phyloP scores from a whole-genome alignment of 2,797 vertebrate species.

The Hippocampus kuda region DNA sequence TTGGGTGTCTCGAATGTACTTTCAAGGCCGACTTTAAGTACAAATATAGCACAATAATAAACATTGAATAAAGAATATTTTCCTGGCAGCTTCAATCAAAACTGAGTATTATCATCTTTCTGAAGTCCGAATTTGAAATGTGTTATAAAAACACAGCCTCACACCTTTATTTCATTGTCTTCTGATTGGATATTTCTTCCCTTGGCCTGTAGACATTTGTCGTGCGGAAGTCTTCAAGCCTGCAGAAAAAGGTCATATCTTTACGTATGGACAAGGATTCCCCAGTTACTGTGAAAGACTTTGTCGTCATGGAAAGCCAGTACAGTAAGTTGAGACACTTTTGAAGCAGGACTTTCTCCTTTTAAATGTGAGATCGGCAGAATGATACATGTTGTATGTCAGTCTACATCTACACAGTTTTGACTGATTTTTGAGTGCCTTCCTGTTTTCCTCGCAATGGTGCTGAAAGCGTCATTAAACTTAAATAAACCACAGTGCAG shows the following conservation, averaged over 20 bases:
- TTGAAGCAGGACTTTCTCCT: not conserved
- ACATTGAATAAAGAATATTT: not conserved
- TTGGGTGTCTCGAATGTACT: too few species aligned
- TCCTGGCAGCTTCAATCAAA: not conserved
- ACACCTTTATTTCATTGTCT: not conserved
- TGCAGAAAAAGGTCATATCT: constrained; percentile 87
- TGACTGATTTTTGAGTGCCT: not conserved
- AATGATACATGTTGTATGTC: not conserved
- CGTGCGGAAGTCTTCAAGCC: constrained; percentile 75
- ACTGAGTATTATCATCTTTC: not conserved
- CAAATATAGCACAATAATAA: not conserved
- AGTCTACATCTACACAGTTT: not conserved
- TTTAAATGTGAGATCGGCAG: not conserved
- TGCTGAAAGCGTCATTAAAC: not conserved
- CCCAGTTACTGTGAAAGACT: constrained; percentile 69
- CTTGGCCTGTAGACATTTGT: constrained; percentile 72
- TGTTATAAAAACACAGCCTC: not conserved
- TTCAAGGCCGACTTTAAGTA: not conserved
- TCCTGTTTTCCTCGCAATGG: not conserved
- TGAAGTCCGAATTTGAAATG: not conserved
- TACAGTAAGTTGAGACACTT: constrained; percentile 70
- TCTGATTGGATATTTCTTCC: constrained; percentile 9
- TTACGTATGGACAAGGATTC: constrained; percentile 72
- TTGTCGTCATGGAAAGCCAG: constrained; percentile 80
- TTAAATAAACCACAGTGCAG: not conserved